Conservation (phyloP, 2,113 vertebrate species). For the Thryonomys swinderianus region DNA sequence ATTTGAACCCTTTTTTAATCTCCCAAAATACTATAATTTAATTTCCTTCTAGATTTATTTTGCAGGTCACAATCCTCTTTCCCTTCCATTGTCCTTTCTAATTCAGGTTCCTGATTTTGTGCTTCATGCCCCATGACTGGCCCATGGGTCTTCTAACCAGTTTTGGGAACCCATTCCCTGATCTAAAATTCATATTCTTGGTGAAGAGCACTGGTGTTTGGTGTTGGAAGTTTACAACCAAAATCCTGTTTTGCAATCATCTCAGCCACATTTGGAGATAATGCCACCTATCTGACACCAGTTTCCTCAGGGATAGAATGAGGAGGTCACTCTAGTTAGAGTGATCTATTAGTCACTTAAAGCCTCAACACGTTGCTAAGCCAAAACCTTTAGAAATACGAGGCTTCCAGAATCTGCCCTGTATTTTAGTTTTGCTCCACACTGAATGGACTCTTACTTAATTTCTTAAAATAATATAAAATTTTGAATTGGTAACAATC, state of each 20-base stretch:
- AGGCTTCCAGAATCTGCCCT: not conserved
- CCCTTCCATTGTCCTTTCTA: not conserved
- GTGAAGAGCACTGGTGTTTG: not conserved
- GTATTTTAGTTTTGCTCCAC: slow-evolving; percentile 57
- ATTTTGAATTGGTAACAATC: slow-evolving; percentile 61
- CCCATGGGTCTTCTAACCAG: not conserved
- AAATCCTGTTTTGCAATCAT: not conserved
- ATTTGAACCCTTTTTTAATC: not conserved
- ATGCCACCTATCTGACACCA: not conserved
- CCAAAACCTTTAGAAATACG: not conserved
- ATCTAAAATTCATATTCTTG: not conserved
- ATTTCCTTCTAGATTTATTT: not conserved
- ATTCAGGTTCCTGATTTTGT: not conserved
- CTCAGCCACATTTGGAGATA: not conserved
- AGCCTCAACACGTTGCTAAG: not conserved
- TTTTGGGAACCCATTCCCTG: not conserved
- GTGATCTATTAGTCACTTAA: not conserved
- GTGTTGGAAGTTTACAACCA: not conserved
- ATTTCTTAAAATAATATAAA: slow-evolving; percentile 72
- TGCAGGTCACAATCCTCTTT: not conserved
- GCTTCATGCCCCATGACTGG: not conserved
- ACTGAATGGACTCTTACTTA: slow-evolving; percentile 57
- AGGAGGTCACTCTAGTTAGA: not conserved
- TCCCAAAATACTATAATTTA: not conserved
- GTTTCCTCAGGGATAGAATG: not conserved